phyloP scores from a whole-genome alignment of 2,113 vertebrate genomes.

The Tupaia tana region DNA sequence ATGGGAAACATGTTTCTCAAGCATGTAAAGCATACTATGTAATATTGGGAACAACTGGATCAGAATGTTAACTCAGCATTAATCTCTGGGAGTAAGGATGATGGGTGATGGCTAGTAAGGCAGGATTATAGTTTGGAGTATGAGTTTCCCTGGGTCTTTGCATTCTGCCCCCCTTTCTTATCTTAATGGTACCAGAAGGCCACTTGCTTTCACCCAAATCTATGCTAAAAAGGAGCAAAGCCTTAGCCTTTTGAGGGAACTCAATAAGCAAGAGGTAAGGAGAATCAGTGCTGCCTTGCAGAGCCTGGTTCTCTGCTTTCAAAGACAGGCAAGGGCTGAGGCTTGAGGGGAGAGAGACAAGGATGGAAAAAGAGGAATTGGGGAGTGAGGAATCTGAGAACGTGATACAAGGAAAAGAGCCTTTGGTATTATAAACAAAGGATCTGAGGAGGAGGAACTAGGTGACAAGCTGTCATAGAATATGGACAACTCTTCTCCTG shows the following conservation, averaged over 20 bases:
- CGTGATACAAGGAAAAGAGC: background rate
- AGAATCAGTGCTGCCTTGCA: background rate
- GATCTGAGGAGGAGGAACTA: background rate
- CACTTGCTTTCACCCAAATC: background rate
- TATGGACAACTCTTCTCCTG: no score
- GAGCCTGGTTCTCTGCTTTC: background rate
- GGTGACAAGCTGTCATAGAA: background rate
- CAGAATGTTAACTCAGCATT: background rate
- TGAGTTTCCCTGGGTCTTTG: background rate
- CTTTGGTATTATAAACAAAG: background rate
- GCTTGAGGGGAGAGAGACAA: background rate
- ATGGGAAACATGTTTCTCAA: background rate
- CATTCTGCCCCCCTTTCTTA: background rate
- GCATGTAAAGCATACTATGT: background rate
- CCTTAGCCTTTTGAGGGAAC: background rate
- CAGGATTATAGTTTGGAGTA: background rate
- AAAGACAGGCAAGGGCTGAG: background rate
- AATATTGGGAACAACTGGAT: background rate
- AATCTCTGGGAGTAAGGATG: background rate
- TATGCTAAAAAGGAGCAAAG: background rate
- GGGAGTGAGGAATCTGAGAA: background rate
- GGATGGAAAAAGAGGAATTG: background rate
- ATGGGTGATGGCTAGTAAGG: background rate
- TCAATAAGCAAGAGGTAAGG: background rate
- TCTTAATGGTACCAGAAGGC: background rate